Evolutionary conservation across 2,797 vertebrate species (phyloP), one percentile per base, ranked within the genome.

Genomic region (Premnoplex brunnescens): DNA sequence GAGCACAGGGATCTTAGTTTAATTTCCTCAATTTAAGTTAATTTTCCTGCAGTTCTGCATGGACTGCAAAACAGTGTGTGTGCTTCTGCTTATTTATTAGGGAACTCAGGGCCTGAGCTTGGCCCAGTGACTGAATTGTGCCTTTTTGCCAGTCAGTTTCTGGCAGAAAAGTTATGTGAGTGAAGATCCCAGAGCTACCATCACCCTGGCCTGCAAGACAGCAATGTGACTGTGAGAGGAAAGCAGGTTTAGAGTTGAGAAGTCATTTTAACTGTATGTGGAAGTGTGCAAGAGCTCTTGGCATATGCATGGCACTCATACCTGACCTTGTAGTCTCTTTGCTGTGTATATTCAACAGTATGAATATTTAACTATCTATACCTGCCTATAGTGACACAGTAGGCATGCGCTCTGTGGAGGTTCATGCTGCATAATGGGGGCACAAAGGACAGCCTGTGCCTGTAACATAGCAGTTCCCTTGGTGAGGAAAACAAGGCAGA

Each of bases 361-460:
- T 69, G 56, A 55, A 23, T 58, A 13, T 49, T 87, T 69, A 32
- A 23, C 7, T 54, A 15, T 10, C 16, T 81, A 0, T 43, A 52
- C 13, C 48, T 72, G 34, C 24, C 49, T 77, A 1, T 46, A 15
- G 7, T 24, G 52, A 15, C 24, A 2, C 9, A 39, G 44, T 24
- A 12, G 48, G 26, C 52, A 9, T 46, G 41, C 12, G 36, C 3
- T 46, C 34, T 60, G 7, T 14, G 19, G 8, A 17, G 9, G 7
- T 20, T 84, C 37, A 64, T 0, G 0, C 18, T 59, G 72, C 62
- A 10, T 2, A 0, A 36, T 18, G 19, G 10, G 49, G 17, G 1
- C 34, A 28, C 30, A 43, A 48, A 79, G 44, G 36, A 58, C 43
- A 55, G 37, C 8, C 48, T 79, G 6, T 80, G 24, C 39, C 79